Conservation (phyloP, 1,140 invertebrate genomes). For the Bombus breviceps region DNA sequence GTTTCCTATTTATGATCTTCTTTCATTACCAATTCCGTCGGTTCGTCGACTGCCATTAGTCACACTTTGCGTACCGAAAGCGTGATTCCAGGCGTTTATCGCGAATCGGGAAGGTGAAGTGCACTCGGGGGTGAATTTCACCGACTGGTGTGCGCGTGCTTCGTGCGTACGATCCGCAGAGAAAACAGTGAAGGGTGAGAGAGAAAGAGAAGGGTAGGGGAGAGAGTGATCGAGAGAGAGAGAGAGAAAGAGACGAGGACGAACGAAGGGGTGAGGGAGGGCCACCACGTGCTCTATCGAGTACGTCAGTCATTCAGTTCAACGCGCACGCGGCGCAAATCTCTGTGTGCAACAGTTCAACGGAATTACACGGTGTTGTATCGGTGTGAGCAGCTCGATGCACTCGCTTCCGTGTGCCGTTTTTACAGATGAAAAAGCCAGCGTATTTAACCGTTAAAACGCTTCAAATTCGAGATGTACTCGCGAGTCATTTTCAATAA, state of each 20-base stretch:
- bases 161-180: conserved; percentile 54
- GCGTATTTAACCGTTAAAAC: not conserved
- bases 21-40: conserved; percentile 66
- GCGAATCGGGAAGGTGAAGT: conserved; percentile 59
- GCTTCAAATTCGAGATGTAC: not conserved
- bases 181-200: not conserved
- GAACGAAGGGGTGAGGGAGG: conserved; percentile 14
- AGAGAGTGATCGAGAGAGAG: conserved; percentile 3
- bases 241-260: conserved; percentile 29
- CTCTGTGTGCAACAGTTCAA: conserved; percentile 44
- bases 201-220: not conserved
- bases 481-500: not conserved
- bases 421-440: not conserved
- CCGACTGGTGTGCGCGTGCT: conserved; percentile 40
- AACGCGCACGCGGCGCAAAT: conserved; percentile 56
- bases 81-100: conserved; percentile 67
- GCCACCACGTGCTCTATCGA: conserved; percentile 51
- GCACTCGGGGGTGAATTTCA: conserved; percentile 51
- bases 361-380: conserved; percentile 13
- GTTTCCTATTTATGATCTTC: conserved; percentile 53
- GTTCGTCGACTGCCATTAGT: conserved; percentile 61
- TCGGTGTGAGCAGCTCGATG: too few relatives aligned
- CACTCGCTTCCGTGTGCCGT: not conserved
- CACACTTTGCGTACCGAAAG: conserved; percentile 57
- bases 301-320: conserved; percentile 60